These are phyloP conservation scores for Peromyscus leucopus DNA, from an alignment of 2,113 vertebrate species.

Conservation along the genomic window DNA sequence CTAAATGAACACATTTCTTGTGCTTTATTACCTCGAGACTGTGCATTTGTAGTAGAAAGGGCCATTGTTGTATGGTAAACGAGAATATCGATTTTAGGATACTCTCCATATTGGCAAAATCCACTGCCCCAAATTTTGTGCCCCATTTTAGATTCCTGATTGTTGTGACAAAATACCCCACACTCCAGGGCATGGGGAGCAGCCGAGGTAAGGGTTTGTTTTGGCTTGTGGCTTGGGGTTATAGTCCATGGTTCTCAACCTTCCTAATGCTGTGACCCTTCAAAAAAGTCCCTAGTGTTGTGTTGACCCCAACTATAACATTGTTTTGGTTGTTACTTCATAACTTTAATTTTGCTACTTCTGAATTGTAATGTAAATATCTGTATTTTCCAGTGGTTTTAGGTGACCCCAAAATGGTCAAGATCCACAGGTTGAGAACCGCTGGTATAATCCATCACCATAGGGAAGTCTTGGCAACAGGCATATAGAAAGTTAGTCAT, in stretches of 20 bases:
- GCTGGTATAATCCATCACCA: background rate
- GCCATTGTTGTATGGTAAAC: background rate
- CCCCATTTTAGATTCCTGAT: background rate
- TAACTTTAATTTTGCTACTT: background rate
- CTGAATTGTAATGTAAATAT: background rate
- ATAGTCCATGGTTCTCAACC: background rate
- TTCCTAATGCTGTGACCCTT: background rate
- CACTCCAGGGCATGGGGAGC: background rate
- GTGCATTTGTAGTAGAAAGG: background rate
- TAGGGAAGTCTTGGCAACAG: background rate
- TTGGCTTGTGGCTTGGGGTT: background rate
- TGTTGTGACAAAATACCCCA: background rate
- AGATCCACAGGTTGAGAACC: background rate
- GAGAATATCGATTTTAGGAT: background rate
- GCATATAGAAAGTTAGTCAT: background rate
- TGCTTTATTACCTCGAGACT: background rate
- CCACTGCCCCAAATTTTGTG: conserved; percentile 18
- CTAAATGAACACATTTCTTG: background rate
- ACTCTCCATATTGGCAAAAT: background rate
- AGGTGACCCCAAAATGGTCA: background rate
- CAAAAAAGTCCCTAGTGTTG: background rate
- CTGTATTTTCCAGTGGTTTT: background rate
- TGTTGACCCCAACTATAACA: background rate
- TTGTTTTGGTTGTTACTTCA: background rate
- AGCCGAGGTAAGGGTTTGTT: background rate